Evolutionary conservation across 1,140 invertebrate species (phyloP), one percentile per base, ranked within the genome.

Genomic region (Caerostris extrusa): DNA sequence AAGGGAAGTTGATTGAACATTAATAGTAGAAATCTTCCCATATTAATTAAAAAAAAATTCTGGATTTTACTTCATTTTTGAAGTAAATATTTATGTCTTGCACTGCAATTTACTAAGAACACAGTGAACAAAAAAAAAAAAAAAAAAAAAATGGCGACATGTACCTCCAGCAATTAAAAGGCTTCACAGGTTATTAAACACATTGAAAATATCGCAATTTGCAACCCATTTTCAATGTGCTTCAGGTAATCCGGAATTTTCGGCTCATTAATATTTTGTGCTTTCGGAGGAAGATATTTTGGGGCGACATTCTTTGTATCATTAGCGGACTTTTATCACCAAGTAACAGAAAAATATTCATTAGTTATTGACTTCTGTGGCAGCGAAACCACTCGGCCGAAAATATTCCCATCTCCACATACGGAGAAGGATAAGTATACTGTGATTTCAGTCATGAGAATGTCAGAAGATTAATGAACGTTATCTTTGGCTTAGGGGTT

Each of bases 311-410:
- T 83, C 82, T 83, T 83, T 55, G 57, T 83, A 83, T 83, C 82
- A 83, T 83, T 83, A 83, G 55, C 82, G 82, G 55, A 83, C 55
- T 83, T 83, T 83, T 83, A 83, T 83, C 82, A 83, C 82, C 7
- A 12, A 10, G 55, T n/a, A 7, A 58, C 82, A 58, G 82, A 83
- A 83, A 83, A 83, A 83, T 83, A 58, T 83, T 83, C 82, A 57
- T 83, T 83, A 83, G 71, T 77, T 77, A 50, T 77, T 77, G 71
- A 77, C 34, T 77, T 64, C 17, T 10, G 12, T 64, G n/a, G 7
- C 71, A 34, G 0, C 61, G 71, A 77, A 77, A 50, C 34, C 34
- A 77, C 34, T 77, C 71, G 50, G 34, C 19, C 34, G 71, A 77
- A 77, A 77, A 77, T 77, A 77, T 77, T 77, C 53, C 71, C 34